Conservation (phyloP, 1,140 invertebrate species). For the Ruditapes philippinarum region DNA sequence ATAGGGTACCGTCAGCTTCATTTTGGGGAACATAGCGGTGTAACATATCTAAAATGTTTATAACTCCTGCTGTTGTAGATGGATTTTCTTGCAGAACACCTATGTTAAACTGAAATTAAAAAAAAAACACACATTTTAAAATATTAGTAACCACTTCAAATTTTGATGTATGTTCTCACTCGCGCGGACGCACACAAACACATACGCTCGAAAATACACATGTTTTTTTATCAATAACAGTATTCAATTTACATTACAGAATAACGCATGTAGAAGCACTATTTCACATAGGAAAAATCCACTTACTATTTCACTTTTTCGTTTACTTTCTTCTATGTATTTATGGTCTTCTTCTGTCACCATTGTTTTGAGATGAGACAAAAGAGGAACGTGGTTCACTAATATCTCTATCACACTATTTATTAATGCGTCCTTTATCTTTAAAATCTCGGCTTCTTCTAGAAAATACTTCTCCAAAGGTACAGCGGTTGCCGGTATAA, state of each 20-base stretch:
- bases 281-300: too few relatives aligned
- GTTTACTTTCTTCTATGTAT: not conserved
- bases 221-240: too few relatives aligned
- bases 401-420: not conserved
- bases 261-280: too few relatives aligned
- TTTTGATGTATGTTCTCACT: too few relatives aligned
- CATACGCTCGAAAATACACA: too few relatives aligned
- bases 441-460: not conserved
- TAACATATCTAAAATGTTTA: slow-evolving; percentile 9
- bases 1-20: too few relatives aligned
- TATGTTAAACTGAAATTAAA: slow-evolving; percentile 27
- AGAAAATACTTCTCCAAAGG: not conserved
- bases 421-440: not conserved
- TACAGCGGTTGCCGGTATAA: not conserved
- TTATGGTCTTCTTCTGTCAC: not conserved
- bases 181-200: too few relatives aligned
- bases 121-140: too few relatives aligned
- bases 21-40: not conserved
- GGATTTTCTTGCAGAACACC: slow-evolving; percentile 33
- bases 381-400: not conserved
- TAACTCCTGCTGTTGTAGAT: slow-evolving; percentile 29
- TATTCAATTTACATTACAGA: too few relatives aligned
- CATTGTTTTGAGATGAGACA: not conserved
- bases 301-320: slow-evolving; percentile 47
- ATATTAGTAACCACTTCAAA: too few relatives aligned